A percentile compares a stretch with the other conserved stretches of the same genome.
Conservation (phyloP, 1,140 invertebrate genomes). For the Zaprionus davidi region DNA sequence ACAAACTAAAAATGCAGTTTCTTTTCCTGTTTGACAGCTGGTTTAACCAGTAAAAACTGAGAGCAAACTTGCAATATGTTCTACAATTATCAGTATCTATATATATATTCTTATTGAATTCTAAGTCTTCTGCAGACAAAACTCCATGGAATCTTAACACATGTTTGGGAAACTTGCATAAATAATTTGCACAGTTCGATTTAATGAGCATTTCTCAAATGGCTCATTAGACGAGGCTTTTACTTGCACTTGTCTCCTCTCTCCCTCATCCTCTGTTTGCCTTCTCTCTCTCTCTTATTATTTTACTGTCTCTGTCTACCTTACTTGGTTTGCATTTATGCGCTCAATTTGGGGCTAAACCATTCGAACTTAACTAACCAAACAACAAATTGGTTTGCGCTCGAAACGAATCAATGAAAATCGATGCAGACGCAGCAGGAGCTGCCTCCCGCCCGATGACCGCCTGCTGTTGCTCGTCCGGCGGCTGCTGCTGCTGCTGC, state of each 20-base stretch:
- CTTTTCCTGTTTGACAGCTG: too few relatives aligned
- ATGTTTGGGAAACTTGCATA: slow-evolving; percentile 1
- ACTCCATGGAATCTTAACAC: background rate
- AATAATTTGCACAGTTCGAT: slow-evolving; percentile 35
- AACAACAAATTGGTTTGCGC: slow-evolving; percentile 69
- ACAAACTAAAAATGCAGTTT: background rate
- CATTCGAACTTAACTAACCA: slow-evolving; percentile 61
- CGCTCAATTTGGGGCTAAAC: slow-evolving; percentile 64
- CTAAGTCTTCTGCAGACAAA: background rate
- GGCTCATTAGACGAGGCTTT: slow-evolving; percentile 2
- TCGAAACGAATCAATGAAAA: slow-evolving; percentile 59
- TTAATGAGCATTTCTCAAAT: slow-evolving; percentile 25
- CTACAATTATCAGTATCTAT: too few relatives aligned
- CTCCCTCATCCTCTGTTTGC: background rate
- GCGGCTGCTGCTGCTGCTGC: too few relatives aligned
- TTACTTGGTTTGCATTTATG: slow-evolving; percentile 53
- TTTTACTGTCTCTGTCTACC: slow-evolving; percentile 9
- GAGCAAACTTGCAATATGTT: too few relatives aligned
- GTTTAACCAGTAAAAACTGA: too few relatives aligned
- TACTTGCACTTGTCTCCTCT: background rate
- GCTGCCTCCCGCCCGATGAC: background rate
- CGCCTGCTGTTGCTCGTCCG: background rate
- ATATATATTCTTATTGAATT: background rate
- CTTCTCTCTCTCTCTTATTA: background rate
- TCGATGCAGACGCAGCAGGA: slow-evolving; percentile 27